phyloP scores from a whole-genome alignment of 2,797 vertebrate genomes.

The Darevskia mixta region DNA sequence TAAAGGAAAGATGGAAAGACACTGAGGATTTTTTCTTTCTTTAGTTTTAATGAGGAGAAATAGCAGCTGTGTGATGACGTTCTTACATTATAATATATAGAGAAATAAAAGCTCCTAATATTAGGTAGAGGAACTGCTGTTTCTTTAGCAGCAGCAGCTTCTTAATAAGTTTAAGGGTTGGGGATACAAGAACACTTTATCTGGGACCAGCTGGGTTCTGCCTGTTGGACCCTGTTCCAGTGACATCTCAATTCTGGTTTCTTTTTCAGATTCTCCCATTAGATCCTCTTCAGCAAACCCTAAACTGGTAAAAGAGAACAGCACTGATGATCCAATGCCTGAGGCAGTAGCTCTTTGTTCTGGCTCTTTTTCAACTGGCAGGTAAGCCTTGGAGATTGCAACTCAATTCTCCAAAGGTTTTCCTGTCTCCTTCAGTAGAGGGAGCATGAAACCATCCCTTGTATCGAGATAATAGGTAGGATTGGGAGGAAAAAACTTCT shows the following conservation, averaged over 20 bases:
- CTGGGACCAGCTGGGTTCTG: no score
- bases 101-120: no score
- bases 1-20: no score
- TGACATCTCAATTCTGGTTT: background rate
- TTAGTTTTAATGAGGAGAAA: no score
- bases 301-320: conserved; percentile 72
- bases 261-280: conserved; percentile 68
- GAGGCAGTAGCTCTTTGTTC: conserved; percentile 80
- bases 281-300: conserved; percentile 63
- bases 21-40: no score
- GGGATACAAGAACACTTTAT: background rate
- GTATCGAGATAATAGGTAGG: background rate
- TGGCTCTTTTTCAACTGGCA: conserved; percentile 81
- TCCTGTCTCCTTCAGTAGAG: background rate
- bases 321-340: conserved; percentile 75
- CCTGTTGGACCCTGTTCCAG: background rate
- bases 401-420: background rate
- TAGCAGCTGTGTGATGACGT: no score
- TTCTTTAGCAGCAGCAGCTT: background rate
- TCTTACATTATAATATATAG: no score
- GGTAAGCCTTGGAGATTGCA: conserved; percentile 64
- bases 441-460: background rate
- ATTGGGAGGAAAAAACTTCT: background rate
- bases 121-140: background rate
- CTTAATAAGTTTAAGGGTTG: background rate